A percentile compares a stretch with the other conserved stretches of the same genome.
Conservation (phyloP, 92 coral and sea anemone species). For the Plumapathes pennacea region DNA sequence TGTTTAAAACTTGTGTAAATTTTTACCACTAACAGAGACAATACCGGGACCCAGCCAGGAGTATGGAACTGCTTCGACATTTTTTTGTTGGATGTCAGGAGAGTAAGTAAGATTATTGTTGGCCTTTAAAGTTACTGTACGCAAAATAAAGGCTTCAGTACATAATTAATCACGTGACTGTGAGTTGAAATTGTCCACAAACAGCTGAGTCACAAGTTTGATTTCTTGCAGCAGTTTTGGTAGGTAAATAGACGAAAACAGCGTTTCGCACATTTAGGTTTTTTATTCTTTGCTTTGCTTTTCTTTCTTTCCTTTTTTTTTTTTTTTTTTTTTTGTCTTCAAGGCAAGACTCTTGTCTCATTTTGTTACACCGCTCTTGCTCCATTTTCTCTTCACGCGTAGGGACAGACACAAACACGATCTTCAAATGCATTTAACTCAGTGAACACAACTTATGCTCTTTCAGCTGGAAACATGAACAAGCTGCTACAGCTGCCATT, state of each 20-base stretch:
- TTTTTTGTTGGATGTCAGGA: constrained; percentile 90
- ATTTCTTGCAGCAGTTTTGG: background rate
- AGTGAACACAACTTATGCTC: background rate
- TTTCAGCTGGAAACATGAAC: constrained; percentile 71
- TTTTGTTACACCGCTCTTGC: background rate
- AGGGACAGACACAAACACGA: background rate
- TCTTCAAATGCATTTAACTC: background rate
- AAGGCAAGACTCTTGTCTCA: background rate
- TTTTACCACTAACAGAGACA: constrained; percentile 35
- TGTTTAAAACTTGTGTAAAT: too few species aligned
- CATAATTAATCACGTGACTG: background rate
- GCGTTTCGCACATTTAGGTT: background rate
- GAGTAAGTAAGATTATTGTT: constrained; percentile 43
- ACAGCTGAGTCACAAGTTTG: too few species aligned
- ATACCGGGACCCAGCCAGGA: constrained; percentile 72
- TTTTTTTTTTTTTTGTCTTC: background rate
- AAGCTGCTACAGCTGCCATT: constrained; percentile 81
- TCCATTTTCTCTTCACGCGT: background rate
- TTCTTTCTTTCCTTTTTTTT: background rate
- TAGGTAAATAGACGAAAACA: background rate
- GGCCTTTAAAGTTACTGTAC: background rate
- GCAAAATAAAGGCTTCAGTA: background rate
- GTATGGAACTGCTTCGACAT: constrained; percentile 69
- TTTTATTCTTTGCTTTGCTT: background rate
- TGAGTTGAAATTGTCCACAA: too few species aligned